A percentile compares a stretch with the other conserved stretches of the same genome.
phyloP scores from a whole-genome alignment of 2,888 invertebrate genomes.

The Crocallis elinguaria region DNA sequence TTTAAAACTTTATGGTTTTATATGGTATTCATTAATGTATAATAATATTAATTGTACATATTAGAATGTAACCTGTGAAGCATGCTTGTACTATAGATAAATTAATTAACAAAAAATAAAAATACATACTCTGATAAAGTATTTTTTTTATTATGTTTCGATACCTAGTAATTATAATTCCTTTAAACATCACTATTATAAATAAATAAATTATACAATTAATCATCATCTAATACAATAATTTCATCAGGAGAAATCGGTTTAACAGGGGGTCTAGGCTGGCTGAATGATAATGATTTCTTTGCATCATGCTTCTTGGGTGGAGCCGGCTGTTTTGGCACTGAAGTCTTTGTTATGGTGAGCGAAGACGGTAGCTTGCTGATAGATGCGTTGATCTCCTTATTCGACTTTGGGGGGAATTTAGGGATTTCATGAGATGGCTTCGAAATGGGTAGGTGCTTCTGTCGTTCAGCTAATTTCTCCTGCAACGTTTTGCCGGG shows the following conservation, averaged over 20 bases:
- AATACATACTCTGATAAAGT: slow-evolving; percentile 24
- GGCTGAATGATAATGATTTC: slow-evolving; percentile 61
- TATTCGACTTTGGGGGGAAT: slow-evolving; percentile 19
- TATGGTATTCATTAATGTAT: not conserved
- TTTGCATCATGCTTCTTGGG: slow-evolving; percentile 64
- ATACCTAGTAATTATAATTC: not conserved
- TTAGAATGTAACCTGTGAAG: slow-evolving; percentile 18
- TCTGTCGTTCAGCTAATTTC: slow-evolving; percentile 87
- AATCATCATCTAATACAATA: slow-evolving; percentile 79
- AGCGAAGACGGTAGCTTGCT: slow-evolving; percentile 80
- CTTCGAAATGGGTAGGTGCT: slow-evolving; percentile 66
- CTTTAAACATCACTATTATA: not conserved
- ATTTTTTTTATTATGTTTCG: slow-evolving; percentile 5
- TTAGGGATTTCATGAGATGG: slow-evolving; percentile 38
- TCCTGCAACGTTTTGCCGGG: slow-evolving; percentile 88
- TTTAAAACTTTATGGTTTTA: not conserved
- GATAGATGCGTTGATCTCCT: slow-evolving; percentile 69
- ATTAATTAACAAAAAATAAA: slow-evolving; percentile 31
- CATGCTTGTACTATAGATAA: slow-evolving; percentile 12
- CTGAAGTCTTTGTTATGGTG: slow-evolving; percentile 77
- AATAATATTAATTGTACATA: slow-evolving; percentile 35
- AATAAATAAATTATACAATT: slow-evolving; percentile 27
- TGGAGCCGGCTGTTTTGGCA: slow-evolving; percentile 46
- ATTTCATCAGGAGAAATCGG: slow-evolving; percentile 72
- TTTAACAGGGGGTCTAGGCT: slow-evolving; percentile 64